phyloP scores from a whole-genome alignment of 2,888 invertebrate genomes.

The Junonia oenone region DNA sequence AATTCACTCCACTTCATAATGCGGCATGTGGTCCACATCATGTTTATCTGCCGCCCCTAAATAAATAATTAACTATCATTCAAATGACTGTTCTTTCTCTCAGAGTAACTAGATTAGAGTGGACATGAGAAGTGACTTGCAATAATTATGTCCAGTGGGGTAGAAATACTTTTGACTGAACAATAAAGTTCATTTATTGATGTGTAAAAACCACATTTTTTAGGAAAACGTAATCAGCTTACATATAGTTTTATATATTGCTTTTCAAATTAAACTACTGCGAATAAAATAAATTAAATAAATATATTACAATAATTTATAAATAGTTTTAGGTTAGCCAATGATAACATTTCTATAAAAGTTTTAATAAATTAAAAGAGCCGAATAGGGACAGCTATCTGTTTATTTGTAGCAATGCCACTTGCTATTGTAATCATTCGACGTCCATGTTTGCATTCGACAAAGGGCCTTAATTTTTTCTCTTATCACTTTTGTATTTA shows the following conservation, averaged over 20 bases:
- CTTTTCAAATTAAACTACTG: too few relatives aligned
- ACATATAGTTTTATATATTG: too few relatives aligned
- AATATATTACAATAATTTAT: too few relatives aligned
- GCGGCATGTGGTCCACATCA: constrained; percentile 45
- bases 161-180: not conserved
- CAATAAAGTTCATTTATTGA: too few relatives aligned
- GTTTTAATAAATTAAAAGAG: not conserved
- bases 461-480: not conserved
- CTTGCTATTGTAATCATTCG: constrained; percentile 6
- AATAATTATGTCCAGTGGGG: too few relatives aligned
- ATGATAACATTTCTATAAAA: not conserved
- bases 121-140: too few relatives aligned
- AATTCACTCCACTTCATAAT: constrained; percentile 41
- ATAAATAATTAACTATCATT: constrained; percentile 32
- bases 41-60: constrained; percentile 37
- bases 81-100: not conserved
- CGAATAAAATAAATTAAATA: too few relatives aligned
- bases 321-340: too few relatives aligned
- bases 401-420: constrained; percentile 7
- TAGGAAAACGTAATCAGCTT: too few relatives aligned
- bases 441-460: not conserved
- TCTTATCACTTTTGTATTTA: not conserved
- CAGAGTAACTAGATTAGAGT: not conserved
- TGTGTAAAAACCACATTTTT: too few relatives aligned
- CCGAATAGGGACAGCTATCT: not conserved